Percentiles rank a stretch among this genome's conserved stretches.
These are phyloP conservation scores for Manis javanica DNA, from an alignment of 2,797 vertebrate species.

Conservation along the genomic window DNA sequence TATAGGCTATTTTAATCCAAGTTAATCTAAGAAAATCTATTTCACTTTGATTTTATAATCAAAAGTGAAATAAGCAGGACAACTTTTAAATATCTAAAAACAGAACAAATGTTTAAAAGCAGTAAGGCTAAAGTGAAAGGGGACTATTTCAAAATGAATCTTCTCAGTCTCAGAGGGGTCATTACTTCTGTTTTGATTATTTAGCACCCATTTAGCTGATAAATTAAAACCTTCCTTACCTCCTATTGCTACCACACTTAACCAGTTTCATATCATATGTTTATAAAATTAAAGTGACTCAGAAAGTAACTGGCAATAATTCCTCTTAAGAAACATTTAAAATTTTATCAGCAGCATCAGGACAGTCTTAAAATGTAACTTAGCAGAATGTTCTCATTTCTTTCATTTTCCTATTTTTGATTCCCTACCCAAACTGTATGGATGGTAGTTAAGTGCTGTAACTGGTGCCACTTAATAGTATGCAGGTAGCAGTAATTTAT, in stretches of 20 bases:
- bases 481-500: slow-evolving; percentile 83
- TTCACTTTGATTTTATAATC: slow-evolving; percentile 70
- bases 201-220: slow-evolving; percentile 56
- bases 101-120: slow-evolving; percentile 47
- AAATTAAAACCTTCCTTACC: slow-evolving; percentile 65
- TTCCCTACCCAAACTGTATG: slow-evolving; percentile 72
- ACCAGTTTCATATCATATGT: slow-evolving; percentile 52
- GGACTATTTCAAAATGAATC: slow-evolving; percentile 52
- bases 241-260: slow-evolving; percentile 63
- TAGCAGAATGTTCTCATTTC: slow-evolving; percentile 67
- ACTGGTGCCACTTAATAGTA: slow-evolving; percentile 82
- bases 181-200: slow-evolving; percentile 65
- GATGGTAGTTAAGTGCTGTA: slow-evolving; percentile 77
- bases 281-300: slow-evolving; percentile 61
- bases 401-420: slow-evolving; percentile 81
- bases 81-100: slow-evolving; percentile 73
- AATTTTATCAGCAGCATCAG: slow-evolving; percentile 68
- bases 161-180: slow-evolving; percentile 63
- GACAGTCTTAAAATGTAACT: slow-evolving; percentile 68
- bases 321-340: slow-evolving; percentile 82
- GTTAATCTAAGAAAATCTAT: slow-evolving; percentile 76
- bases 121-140: slow-evolving; percentile 57
- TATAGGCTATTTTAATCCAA: slow-evolving; percentile 82
- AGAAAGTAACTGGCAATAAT: slow-evolving; percentile 56
- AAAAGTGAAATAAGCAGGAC: slow-evolving; percentile 68